Base-by-base conservation (phyloP, 2,888 invertebrate genomes). In the Pedicia rivosa region DNA sequence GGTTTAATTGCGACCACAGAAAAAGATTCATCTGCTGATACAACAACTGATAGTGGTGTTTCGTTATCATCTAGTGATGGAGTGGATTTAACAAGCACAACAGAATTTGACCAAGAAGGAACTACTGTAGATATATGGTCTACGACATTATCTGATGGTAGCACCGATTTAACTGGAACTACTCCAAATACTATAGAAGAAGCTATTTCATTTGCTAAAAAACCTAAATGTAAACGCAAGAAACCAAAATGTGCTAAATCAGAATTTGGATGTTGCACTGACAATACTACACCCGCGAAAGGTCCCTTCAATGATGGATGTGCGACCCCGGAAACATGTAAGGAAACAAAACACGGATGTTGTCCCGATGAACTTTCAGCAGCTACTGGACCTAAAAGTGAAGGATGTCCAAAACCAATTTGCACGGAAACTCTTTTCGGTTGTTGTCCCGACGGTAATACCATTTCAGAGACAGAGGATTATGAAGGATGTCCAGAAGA, bases 221-320 rank as follows among this genome's bases (percentile, higher is more conserved):
- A n/a, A n/a, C 63, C 67, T 2, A 61, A 57, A 35, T 68, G 58
- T 43, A 68, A 65, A 48, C 70, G 67, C 50, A 62, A 59, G 45
- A 51, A 53, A 13, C 5, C 5, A 12, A 55, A 62, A n/a, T 87
- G 87, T 48, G 62, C 62, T 10, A 67, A 64, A 9, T 67, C 74
- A 7, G 58, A 67, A 47, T 87, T 74, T 51, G 90, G 90, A 4
- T 92, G 92, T 53, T 92, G 92, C 52, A 76, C 78, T 19, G 87
- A 91, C 56, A 74, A 74, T 27, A 70, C 71, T 42, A 80, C 78
- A 0, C 53, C 68, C 5, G 90, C 91, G 8, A 65, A 67, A 48
- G 92, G 87, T 50, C 83, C 87, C 9, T 88, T 87, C 47, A 78
- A 77, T 38, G 68, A 76, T 64, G 84, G 79, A 19, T 88, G 88